phyloP scores from a whole-genome alignment of 2,888 invertebrate genomes.

The Cremastinae sp. region DNA sequence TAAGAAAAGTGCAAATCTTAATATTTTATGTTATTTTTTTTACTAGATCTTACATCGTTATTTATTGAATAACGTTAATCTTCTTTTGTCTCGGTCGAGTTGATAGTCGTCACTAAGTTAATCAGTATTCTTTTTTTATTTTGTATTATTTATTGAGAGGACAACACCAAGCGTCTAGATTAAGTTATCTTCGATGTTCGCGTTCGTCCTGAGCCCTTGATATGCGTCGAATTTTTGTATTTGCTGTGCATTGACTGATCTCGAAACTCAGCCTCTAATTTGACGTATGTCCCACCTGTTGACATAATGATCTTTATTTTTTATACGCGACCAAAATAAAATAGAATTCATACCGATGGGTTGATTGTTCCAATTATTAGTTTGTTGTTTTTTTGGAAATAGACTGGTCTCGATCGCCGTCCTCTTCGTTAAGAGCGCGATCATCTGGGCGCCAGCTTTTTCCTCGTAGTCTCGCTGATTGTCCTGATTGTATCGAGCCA shows the following conservation, averaged over 20 bases:
- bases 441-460: conserved; percentile 86
- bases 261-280: conserved; percentile 89
- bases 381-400: conserved; percentile 66
- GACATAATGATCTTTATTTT: conserved; percentile 1
- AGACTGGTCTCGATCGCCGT: conserved; percentile 69
- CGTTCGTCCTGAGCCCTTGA: conserved; percentile 64
- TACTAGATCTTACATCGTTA: conserved; percentile 38
- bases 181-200: conserved; percentile 65
- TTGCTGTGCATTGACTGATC: conserved; percentile 80
- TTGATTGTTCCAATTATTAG: conserved; percentile 66
- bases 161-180: background rate
- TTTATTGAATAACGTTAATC: conserved; percentile 16
- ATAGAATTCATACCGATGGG: conserved; percentile 69
- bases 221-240: conserved; percentile 67
- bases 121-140: conserved; percentile 9
- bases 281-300: conserved; percentile 87
- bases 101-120: background rate
- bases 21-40: background rate
- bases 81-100: conserved; percentile 29
- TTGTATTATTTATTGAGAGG: conserved; percentile 10
- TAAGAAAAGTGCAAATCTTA: background rate
- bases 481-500: conserved; percentile 93
- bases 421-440: conserved; percentile 82
- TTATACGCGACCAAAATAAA: background rate
- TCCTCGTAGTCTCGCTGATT: conserved; percentile 93